Evolutionary conservation across 2,113 vertebrate genomes (phyloP).

Genomic region (Syngnathus floridae): DNA sequence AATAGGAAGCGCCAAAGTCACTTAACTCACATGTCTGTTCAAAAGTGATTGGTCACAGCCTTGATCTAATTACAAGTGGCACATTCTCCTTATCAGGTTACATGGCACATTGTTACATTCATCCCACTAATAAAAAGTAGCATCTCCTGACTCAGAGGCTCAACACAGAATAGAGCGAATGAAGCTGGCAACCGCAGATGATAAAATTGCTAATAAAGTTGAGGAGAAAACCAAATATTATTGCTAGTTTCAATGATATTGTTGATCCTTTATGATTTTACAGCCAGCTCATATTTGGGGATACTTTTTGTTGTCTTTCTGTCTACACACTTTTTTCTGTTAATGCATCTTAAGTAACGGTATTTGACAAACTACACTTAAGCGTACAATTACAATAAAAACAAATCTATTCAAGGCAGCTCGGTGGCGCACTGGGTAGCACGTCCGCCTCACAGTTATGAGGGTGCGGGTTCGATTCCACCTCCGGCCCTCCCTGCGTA

Average conservation of each 20-base stretch:
- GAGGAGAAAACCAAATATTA: constrained; percentile 6
- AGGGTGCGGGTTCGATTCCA: no score
- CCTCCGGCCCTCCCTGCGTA: no score
- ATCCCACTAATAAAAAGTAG: constrained; percentile 43
- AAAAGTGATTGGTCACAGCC: constrained; percentile 43
- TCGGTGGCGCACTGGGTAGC: no score
- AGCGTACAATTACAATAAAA: no score
- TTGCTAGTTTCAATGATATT: constrained; percentile 10
- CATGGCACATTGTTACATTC: constrained; percentile 17
- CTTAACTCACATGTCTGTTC: constrained; percentile 29
- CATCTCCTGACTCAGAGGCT: constrained; percentile 24
- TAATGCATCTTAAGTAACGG: no score
- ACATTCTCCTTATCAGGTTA: constrained; percentile 16
- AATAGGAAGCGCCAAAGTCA: constrained; percentile 14
- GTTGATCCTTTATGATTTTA: not conserved
- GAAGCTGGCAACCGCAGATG: constrained; percentile 26
- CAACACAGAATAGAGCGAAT: constrained; percentile 11
- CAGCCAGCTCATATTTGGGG: not conserved
- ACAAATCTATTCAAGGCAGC: no score
- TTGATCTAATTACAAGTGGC: constrained; percentile 34
- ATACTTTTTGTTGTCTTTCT: not conserved
- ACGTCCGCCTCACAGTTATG: no score
- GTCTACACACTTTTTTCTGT: no score
- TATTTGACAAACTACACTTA: no score
- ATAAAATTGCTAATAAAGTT: constrained; percentile 5